Conservation (phyloP, 2,113 vertebrate species). For the Chaetorhynchus papuensis region DNA sequence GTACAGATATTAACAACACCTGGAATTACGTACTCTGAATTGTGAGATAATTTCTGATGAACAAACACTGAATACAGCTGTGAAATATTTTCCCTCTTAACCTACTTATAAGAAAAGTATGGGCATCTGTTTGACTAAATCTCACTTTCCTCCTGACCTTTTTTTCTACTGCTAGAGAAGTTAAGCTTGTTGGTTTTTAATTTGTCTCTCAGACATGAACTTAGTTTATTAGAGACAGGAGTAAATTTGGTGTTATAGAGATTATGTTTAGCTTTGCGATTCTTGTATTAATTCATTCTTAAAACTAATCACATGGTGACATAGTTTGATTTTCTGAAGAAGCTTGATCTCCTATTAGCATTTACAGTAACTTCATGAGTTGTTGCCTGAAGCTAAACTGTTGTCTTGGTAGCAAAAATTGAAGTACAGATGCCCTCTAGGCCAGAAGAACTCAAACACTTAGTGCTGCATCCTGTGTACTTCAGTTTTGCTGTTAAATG, state of each 20-base stretch:
- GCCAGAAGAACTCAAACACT: neutral
- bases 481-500: neutral
- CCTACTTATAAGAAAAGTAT: neutral
- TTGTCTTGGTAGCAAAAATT: constrained; percentile 17
- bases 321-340: constrained; percentile 19
- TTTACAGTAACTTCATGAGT: neutral
- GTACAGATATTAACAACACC: neutral
- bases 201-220: neutral
- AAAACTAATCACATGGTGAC: constrained; percentile 30
- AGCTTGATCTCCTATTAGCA: constrained; percentile 51
- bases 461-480: neutral
- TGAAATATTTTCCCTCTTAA: neutral
- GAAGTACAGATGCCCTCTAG: neutral
- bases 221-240: constrained; percentile 1
- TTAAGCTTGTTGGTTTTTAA: neutral
- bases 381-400: constrained; percentile 27
- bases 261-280: neutral
- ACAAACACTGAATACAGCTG: neutral
- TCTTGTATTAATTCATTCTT: constrained; percentile 20
- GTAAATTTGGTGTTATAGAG: constrained; percentile 18
- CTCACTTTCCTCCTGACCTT: neutral
- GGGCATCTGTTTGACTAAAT: neutral
- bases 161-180: neutral
- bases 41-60: neutral
- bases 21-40: neutral